A percentile compares a stretch with the other conserved stretches of the same genome.
phyloP scores from a whole-genome alignment of 2,797 vertebrate species.

The Danio aesculapii region DNA sequence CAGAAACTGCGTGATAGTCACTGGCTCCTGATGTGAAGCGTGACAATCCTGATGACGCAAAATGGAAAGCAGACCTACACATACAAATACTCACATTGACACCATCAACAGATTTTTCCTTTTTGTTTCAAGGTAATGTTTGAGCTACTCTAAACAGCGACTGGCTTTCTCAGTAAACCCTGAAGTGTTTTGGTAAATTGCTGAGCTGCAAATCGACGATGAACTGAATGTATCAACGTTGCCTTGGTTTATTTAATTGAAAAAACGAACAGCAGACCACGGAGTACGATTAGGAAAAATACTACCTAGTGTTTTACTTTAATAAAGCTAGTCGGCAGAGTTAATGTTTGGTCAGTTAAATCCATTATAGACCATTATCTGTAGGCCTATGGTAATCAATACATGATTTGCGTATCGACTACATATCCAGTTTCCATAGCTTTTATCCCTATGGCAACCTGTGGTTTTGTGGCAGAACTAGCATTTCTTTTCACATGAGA shows the following conservation, averaged over 20 bases:
- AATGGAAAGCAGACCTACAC: constrained; percentile 46
- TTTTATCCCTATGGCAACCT: constrained; percentile 59
- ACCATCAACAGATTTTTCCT: constrained; percentile 28
- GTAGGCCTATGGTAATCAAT: constrained; percentile 53
- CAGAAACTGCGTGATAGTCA: constrained; percentile 28
- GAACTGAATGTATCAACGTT: not conserved
- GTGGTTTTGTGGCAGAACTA: constrained; percentile 39
- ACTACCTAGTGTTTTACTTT: not conserved
- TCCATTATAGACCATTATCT: constrained; percentile 44
- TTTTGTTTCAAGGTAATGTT: constrained; percentile 37
- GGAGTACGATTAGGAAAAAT: not conserved
- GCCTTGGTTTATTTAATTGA: not conserved
- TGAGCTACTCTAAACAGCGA: constrained; percentile 18
- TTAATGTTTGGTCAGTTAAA: constrained; percentile 32
- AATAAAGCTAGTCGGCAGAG: not conserved
- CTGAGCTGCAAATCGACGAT: not conserved
- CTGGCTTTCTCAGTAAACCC: not conserved
- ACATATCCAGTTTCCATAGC: constrained; percentile 57
- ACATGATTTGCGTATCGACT: constrained; percentile 57
- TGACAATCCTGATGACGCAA: constrained; percentile 33
- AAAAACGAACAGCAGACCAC: not conserved
- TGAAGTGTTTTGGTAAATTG: constrained; percentile 9
- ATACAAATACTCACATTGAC: constrained; percentile 37
- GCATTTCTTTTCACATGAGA: constrained; percentile 17
- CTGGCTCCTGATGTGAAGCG: constrained; percentile 28